These are phyloP conservation scores for Agrotis segetum DNA, from an alignment of 2,888 invertebrate species.

Conservation along the genomic window DNA sequence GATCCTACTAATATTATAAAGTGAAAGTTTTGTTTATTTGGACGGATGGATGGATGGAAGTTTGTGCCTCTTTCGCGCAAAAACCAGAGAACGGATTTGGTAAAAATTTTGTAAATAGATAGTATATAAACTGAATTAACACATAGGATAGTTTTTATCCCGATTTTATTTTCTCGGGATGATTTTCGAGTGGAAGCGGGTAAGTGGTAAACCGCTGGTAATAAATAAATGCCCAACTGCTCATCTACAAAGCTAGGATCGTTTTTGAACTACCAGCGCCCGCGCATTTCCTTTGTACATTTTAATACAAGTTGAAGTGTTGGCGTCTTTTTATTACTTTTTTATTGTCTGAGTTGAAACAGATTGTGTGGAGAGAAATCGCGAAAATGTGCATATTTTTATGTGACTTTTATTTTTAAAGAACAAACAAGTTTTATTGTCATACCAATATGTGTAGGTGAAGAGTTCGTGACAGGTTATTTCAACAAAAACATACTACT, in stretches of 20 bases:
- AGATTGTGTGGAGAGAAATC: conserved; percentile 23
- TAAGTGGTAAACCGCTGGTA: too few species aligned
- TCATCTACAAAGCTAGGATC: conserved; percentile 13
- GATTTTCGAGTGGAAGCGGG: too few species aligned
- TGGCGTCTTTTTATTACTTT: conserved; percentile 40
- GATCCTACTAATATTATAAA: too few species aligned
- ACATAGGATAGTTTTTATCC: too few species aligned
- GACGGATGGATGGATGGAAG: too few species aligned
- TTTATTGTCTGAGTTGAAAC: conserved; percentile 27
- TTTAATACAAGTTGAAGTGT: conserved; percentile 6
- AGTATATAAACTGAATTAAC: too few species aligned
- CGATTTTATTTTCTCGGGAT: too few species aligned
- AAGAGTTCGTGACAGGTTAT: conserved; percentile 4
- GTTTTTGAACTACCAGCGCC: conserved; percentile 21
- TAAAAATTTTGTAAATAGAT: too few species aligned
- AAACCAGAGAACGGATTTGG: too few species aligned
- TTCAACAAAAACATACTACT: neutral
- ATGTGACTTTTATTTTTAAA: conserved; percentile 23
- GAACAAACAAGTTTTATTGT: conserved; percentile 26
- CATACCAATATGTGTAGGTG: neutral
- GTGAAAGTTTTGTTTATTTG: too few species aligned
- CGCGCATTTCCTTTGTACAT: conserved; percentile 36
- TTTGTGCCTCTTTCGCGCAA: too few species aligned
- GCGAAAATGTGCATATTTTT: conserved; percentile 39
- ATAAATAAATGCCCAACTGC: conserved; percentile 31